Evolutionary conservation across 1,140 invertebrate genomes (phyloP).

Genomic region (Calliopsis andreniformis): DNA sequence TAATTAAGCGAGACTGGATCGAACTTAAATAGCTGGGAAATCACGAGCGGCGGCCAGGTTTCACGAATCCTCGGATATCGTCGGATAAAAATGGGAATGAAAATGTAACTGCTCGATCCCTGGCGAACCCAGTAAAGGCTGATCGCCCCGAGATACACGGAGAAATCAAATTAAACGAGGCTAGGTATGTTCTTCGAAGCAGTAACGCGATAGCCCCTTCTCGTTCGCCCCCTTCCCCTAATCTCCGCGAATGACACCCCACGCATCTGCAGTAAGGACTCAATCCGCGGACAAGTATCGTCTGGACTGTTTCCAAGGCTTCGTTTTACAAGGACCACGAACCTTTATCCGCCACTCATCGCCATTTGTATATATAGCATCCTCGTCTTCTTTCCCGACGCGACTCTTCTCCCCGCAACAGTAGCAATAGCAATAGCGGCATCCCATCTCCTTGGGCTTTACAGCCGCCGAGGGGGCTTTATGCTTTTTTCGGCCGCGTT

Average conservation of each 20-base stretch:
- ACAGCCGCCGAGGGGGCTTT: slow-evolving; percentile 49
- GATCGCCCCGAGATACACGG: background rate
- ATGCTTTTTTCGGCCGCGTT: slow-evolving; percentile 45
- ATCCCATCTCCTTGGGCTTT: slow-evolving; percentile 58
- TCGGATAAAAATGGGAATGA: background rate
- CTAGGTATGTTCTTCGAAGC: background rate
- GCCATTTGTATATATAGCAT: slow-evolving; percentile 53
- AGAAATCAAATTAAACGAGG: background rate
- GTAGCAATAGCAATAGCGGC: slow-evolving; percentile 51
- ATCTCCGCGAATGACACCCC: slow-evolving; percentile 7
- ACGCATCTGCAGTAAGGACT: slow-evolving; percentile 7
- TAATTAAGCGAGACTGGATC: slow-evolving; percentile 5
- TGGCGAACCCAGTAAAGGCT: no score
- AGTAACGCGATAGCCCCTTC: background rate
- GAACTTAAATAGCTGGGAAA: background rate
- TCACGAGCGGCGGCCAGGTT: background rate
- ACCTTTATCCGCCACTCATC: slow-evolving; percentile 42
- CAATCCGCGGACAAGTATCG: slow-evolving; percentile 7
- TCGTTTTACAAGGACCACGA: slow-evolving; percentile 15
- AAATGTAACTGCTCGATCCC: background rate
- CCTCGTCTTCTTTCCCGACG: slow-evolving; percentile 34
- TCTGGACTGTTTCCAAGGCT: slow-evolving; percentile 36
- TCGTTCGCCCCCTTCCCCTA: background rate
- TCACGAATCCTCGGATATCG: background rate
- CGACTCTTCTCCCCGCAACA: slow-evolving; percentile 12